These are phyloP conservation scores for Odobenus rosmarus DNA, from an alignment of 2,113 vertebrate genomes.

Conservation along the genomic window DNA sequence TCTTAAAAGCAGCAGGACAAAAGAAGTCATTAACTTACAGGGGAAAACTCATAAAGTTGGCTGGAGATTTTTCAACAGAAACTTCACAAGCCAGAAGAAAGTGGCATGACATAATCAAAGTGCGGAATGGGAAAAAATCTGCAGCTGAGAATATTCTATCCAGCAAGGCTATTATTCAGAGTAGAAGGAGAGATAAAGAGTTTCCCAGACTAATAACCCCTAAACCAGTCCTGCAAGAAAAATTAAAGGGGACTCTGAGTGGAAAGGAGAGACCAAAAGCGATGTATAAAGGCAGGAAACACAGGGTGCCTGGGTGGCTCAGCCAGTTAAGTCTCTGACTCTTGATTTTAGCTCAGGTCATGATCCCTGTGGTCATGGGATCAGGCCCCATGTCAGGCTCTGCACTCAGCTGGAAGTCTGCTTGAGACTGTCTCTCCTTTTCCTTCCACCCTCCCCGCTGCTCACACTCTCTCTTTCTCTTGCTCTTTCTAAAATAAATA, in stretches of 20 bases:
- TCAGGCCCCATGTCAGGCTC: too few relatives aligned
- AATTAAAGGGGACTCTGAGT: background rate
- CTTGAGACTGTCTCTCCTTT: too few relatives aligned
- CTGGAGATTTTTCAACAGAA: background rate
- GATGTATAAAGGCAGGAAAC: background rate
- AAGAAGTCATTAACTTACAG: background rate
- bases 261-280: background rate
- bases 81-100: background rate
- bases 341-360: too few relatives aligned
- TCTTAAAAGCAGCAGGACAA: background rate
- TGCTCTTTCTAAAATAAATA: too few relatives aligned
- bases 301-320: too few relatives aligned
- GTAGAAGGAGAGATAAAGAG: background rate
- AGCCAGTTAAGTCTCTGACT: too few relatives aligned
- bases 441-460: too few relatives aligned
- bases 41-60: background rate
- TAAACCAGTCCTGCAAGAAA: background rate
- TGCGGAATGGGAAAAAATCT: background rate
- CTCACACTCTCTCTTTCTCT: too few relatives aligned
- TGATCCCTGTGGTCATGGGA: too few relatives aligned
- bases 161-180: background rate
- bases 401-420: too few relatives aligned
- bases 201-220: background rate
- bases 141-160: background rate
- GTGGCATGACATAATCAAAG: background rate